Conservation (phyloP, 1,140 invertebrate species). For the Drosophila kanapiae region DNA sequence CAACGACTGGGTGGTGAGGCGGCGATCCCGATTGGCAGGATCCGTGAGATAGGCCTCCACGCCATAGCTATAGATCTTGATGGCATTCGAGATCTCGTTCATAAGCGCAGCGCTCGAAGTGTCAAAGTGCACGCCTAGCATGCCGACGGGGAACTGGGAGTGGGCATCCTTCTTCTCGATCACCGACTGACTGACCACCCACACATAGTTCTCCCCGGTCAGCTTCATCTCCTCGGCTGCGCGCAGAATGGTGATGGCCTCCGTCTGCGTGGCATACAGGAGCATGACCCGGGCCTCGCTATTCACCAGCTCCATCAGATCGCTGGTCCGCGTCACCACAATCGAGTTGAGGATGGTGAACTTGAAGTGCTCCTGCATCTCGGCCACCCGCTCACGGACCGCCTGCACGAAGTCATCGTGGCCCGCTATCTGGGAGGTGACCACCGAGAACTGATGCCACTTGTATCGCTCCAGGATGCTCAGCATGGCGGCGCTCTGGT, state of each 20-base stretch:
- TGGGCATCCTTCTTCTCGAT: conserved; percentile 92
- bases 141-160: conserved; percentile 95
- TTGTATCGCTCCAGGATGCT: conserved; percentile 97
- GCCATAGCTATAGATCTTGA: conserved; percentile 96
- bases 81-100: conserved; percentile 94
- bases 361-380: conserved; percentile 94
- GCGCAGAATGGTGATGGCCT: conserved; percentile 93
- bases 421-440: conserved; percentile 96
- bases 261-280: conserved; percentile 95
- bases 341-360: conserved; percentile 94
- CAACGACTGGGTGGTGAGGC: conserved; percentile 91
- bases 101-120: conserved; percentile 92
- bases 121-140: conserved; percentile 97
- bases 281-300: conserved; percentile 97
- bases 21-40: conserved; percentile 88
- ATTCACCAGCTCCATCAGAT: conserved; percentile 91
- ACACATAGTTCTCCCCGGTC: conserved; percentile 97
- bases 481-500: conserved; percentile 97
- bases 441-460: conserved; percentile 98
- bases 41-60: conserved; percentile 94
- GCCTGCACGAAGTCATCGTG: conserved; percentile 98
- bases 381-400: conserved; percentile 93
- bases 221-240: conserved; percentile 93
- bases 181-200: conserved; percentile 98
- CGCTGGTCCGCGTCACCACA: conserved; percentile 90